Percentiles rank a stretch among this genome's conserved stretches.
Conservation (phyloP, 2,888 invertebrate genomes). For the Hemithea aestivaria region DNA sequence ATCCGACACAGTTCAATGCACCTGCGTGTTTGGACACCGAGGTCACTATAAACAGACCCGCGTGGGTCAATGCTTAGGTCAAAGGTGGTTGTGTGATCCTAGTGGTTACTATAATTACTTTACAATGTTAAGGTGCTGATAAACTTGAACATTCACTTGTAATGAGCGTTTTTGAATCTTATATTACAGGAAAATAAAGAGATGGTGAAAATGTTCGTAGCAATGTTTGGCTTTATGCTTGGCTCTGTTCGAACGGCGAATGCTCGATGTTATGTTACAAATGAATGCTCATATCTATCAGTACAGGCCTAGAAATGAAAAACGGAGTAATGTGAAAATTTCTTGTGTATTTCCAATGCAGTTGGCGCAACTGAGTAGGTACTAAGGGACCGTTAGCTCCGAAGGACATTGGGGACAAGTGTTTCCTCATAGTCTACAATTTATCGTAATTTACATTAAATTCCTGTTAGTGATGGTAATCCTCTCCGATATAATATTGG, state of each 20-base stretch:
- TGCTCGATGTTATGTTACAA: constrained; percentile 15
- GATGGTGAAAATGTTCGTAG: no score
- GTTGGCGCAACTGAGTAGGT: constrained; percentile 52
- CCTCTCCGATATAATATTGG: constrained; percentile 16
- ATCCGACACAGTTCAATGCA: constrained; percentile 43
- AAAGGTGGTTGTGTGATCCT: no score
- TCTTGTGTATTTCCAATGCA: constrained; percentile 69
- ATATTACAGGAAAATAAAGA: no score
- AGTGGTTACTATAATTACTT: no score
- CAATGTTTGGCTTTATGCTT: no score
- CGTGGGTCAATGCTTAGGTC: constrained; percentile 33
- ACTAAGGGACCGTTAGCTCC: constrained; percentile 48
- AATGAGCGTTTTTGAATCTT: no score
- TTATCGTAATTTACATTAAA: constrained; percentile 15
- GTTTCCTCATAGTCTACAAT: constrained; percentile 21
- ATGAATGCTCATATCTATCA: constrained; percentile 14
- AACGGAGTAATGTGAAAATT: constrained; percentile 67
- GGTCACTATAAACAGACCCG: constrained; percentile 19
- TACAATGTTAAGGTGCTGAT: no score
- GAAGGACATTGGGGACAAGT: constrained; percentile 41
- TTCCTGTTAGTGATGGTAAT: constrained; percentile 19
- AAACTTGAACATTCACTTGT: no score
- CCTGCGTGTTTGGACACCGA: constrained; percentile 22
- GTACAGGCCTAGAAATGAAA: constrained; percentile 53
- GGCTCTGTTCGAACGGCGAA: constrained; percentile 14